Evolutionary conservation across 2,888 invertebrate genomes (phyloP), one percentile per base, ranked within the genome.

Genomic region (Patella ulyssiponensis): DNA sequence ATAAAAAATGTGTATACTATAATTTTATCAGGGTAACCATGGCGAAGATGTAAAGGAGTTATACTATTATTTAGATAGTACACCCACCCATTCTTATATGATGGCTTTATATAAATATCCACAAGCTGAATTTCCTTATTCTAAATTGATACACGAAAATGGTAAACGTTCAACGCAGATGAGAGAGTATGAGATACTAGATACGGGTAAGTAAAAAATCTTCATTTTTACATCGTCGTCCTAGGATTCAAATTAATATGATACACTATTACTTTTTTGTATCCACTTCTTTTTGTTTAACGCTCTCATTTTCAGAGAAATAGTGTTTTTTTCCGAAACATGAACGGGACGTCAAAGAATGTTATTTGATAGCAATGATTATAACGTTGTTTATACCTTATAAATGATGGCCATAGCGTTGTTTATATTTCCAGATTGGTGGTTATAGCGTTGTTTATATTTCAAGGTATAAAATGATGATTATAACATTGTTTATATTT

Each of bases 31-130:
- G 91, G 91, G 91, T 44, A 91, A 91, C 82, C 91, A 91, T 82
- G 91, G 90, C 1, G 91, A 91, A 76, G 91, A 91, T 82, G 89
- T 90, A 14, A 91, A 91, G 80, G 91, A 91, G 78, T 78, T 86
- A n/a, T 91, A 91, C 81, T 91, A 88, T 76, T 90, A 91, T 79
- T 81, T 90, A 69, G 90, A 90, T 80, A 85, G 85, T 20, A 86
- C 86, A 0, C 91, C 91, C 9, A 89, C 88, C 58, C 90, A 91
- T 82, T 85, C 88, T 17, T 91, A 90, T 83, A 89, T 89, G 88
- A 83, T 83, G 69, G 87, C 84, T 1, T 80, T 91, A 56, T 91
- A 91, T 84, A 89, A 89, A 80, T 91, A 91, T 80, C 91, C 91
- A 0, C 89, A 89, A 74, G 70, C 73, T 7, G 84, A 83, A 53